Evolutionary conservation across 1,140 invertebrate genomes (phyloP).

Genomic region (Drosophila subpulchrella): DNA sequence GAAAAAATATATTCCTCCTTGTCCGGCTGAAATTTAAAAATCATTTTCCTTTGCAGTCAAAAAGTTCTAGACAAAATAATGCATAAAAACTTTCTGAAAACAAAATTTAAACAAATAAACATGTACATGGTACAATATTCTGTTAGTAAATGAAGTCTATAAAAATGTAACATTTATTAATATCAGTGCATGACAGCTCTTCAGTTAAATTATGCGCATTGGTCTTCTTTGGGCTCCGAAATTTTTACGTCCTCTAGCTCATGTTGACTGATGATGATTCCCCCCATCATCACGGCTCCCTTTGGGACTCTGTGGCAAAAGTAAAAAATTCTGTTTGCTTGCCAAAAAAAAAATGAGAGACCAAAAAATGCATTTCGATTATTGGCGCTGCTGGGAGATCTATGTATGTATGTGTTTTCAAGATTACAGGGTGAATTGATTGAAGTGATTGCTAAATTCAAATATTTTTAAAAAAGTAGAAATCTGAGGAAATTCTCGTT

Average conservation of each 20-base stretch:
- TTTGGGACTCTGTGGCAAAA: slow-evolving; percentile 47
- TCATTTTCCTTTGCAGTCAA: too few relatives aligned
- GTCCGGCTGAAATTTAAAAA: too few relatives aligned
- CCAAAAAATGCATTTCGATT: slow-evolving; percentile 57
- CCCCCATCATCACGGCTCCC: slow-evolving; percentile 15
- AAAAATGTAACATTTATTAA: background rate
- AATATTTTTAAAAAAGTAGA: background rate
- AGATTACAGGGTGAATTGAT: slow-evolving; percentile 32
- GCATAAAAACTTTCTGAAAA: too few relatives aligned
- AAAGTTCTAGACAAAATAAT: background rate
- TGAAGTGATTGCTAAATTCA: slow-evolving; percentile 2
- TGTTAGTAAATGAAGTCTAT: too few relatives aligned
- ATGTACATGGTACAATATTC: too few relatives aligned
- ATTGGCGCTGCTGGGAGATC: slow-evolving; percentile 47
- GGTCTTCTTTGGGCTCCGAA: slow-evolving; percentile 62
- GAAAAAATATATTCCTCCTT: background rate
- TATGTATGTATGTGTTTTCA: slow-evolving; percentile 51
- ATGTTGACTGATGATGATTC: slow-evolving; percentile 43
- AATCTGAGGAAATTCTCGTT: background rate
- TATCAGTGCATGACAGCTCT: slow-evolving; percentile 9
- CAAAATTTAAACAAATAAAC: too few relatives aligned
- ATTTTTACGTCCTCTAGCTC: slow-evolving; percentile 54
- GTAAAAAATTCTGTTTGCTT: slow-evolving; percentile 40
- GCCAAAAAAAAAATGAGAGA: slow-evolving; percentile 16
- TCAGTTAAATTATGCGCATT: slow-evolving; percentile 68